Percentiles rank a stretch among this genome's conserved stretches.
Conservation (phyloP, 2,888 invertebrate genomes). For the Acleris cristana region DNA sequence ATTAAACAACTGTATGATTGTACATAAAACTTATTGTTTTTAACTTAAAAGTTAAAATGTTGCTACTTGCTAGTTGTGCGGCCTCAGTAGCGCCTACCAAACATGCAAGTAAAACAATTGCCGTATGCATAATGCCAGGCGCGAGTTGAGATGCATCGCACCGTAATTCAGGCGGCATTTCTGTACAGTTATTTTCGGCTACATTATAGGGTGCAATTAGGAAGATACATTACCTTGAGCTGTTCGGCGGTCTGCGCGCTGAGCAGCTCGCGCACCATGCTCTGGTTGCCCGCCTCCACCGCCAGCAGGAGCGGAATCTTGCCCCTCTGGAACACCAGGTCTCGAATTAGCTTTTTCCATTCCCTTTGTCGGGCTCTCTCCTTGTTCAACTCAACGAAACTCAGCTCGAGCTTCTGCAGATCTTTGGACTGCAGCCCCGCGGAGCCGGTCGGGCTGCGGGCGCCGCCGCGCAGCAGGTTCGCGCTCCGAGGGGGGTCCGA, state of each 20-base stretch:
- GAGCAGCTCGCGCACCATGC: constrained; percentile 96
- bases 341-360: constrained; percentile 84
- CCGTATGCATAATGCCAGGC: constrained; percentile 10
- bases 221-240: constrained; percentile 83
- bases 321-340: constrained; percentile 90
- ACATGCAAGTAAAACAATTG: not conserved
- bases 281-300: constrained; percentile 97
- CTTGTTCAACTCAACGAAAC: constrained; percentile 80
- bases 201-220: not conserved
- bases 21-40: no score
- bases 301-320: constrained; percentile 97
- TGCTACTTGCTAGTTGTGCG: not conserved
- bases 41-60: not conserved
- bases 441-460: constrained; percentile 60
- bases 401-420: constrained; percentile 76
- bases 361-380: constrained; percentile 78
- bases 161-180: no score
- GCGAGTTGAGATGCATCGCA: not conserved
- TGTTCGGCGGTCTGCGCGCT: constrained; percentile 94
- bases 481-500: constrained; percentile 65
- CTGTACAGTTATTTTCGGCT: no score
- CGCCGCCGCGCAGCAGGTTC: constrained; percentile 54
- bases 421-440: constrained; percentile 65
- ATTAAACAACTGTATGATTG: not conserved
- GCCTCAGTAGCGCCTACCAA: not conserved